These are phyloP conservation scores for Fundulus diaphanus DNA, from an alignment of 2,797 vertebrate genomes.

Conservation along the genomic window DNA sequence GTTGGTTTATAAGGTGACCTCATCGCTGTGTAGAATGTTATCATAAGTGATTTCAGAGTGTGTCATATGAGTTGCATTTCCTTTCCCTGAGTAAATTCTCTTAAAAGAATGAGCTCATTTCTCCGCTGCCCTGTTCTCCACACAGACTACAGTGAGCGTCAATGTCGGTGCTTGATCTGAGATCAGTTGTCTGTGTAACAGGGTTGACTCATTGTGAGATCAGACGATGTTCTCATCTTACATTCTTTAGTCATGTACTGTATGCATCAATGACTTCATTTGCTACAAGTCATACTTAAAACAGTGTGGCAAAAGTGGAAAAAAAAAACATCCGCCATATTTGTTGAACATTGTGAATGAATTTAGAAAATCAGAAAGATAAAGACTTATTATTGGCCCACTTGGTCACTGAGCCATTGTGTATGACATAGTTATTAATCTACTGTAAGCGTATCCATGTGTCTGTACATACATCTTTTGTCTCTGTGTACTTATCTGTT, in stretches of 20 bases:
- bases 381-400: background rate
- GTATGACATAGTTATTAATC: conserved; percentile 4
- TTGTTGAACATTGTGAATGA: background rate
- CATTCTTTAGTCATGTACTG: conserved; percentile 10
- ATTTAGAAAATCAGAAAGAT: background rate
- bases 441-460: conserved; percentile 1
- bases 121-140: conserved; percentile 38
- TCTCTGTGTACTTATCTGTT: conserved; percentile 45
- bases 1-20: conserved; percentile 60
- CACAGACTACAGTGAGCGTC: conserved; percentile 2
- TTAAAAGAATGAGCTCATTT: conserved; percentile 71
- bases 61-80: conserved; percentile 61
- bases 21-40: conserved; percentile 63
- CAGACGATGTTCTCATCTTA: conserved; percentile 34
- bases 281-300: conserved; percentile 16
- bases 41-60: conserved; percentile 67
- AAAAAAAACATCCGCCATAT: background rate
- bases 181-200: conserved; percentile 32
- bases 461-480: conserved; percentile 25
- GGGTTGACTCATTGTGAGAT: conserved; percentile 54
- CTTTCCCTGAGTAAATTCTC: conserved; percentile 51
- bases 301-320: background rate
- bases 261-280: conserved; percentile 20
- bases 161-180: conserved; percentile 40
- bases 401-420: background rate